Conservation (phyloP, 2,888 invertebrate genomes). For the Philereme vetulata region DNA sequence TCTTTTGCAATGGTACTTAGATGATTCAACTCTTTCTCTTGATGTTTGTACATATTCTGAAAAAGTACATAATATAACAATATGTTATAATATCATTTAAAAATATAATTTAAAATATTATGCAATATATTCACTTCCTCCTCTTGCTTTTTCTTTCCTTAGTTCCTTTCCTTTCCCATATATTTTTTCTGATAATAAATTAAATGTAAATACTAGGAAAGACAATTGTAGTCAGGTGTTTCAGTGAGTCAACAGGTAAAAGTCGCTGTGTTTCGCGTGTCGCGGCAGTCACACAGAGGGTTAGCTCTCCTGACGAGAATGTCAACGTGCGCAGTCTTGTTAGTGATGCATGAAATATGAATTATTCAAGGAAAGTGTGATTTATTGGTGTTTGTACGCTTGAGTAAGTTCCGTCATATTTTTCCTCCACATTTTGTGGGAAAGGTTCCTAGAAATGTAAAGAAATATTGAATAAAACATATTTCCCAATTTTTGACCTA, state of each 20-base stretch:
- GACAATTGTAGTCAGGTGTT: too few species aligned
- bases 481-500: not conserved
- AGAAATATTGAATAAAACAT: not conserved
- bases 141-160: too few species aligned
- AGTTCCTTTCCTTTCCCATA: too few species aligned
- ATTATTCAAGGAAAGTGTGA: not conserved
- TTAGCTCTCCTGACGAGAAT: not conserved
- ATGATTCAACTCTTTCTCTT: too few species aligned
- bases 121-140: too few species aligned
- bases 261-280: not conserved
- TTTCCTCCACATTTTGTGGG: not conserved
- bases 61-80: too few species aligned
- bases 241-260: not conserved
- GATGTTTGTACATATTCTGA: too few species aligned
- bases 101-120: too few species aligned
- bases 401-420: not conserved
- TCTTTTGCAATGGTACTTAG: too few species aligned
- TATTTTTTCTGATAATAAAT: too few species aligned
- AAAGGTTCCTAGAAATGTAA: not conserved
- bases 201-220: too few species aligned
- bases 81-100: too few species aligned
- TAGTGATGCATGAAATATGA: not conserved
- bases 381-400: not conserved
- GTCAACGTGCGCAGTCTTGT: not conserved
- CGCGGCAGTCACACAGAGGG: not conserved